These are phyloP conservation scores for Microtus oregoni DNA, from an alignment of 2,113 vertebrate species.

Conservation along the genomic window DNA sequence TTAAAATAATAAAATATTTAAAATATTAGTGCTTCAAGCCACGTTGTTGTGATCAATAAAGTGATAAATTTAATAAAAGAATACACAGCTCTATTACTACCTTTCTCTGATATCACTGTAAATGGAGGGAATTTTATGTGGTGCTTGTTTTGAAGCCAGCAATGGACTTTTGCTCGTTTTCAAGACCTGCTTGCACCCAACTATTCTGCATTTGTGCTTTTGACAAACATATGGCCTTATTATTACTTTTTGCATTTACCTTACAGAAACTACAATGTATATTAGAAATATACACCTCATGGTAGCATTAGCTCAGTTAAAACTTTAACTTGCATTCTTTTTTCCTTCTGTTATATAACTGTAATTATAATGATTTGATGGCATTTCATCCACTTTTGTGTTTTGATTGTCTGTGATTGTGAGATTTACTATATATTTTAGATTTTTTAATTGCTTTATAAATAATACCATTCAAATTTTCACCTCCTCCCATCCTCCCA, in stretches of 20 bases:
- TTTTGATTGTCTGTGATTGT: conserved; percentile 25
- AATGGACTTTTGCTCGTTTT: background rate
- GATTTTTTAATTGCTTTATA: too few relatives aligned
- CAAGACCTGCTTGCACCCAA: background rate
- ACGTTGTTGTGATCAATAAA: background rate
- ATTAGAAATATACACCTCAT: background rate
- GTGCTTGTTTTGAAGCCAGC: background rate
- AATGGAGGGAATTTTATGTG: background rate
- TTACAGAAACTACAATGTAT: background rate
- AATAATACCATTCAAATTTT: too few relatives aligned
- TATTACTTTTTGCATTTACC: background rate
- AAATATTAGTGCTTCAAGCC: background rate
- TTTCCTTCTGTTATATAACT: background rate
- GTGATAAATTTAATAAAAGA: background rate
- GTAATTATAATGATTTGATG: background rate
- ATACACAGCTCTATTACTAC: background rate
- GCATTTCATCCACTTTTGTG: background rate
- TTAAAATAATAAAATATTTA: background rate
- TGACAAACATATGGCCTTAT: background rate
- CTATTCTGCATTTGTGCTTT: background rate
- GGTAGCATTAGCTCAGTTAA: background rate
- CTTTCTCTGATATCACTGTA: background rate
- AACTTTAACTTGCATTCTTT: background rate
- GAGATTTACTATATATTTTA: background rate
- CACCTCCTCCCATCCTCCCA: too few relatives aligned